These are phyloP conservation scores for Phymastichus coffea DNA, from an alignment of 1,140 invertebrate genomes.

Conservation along the genomic window DNA sequence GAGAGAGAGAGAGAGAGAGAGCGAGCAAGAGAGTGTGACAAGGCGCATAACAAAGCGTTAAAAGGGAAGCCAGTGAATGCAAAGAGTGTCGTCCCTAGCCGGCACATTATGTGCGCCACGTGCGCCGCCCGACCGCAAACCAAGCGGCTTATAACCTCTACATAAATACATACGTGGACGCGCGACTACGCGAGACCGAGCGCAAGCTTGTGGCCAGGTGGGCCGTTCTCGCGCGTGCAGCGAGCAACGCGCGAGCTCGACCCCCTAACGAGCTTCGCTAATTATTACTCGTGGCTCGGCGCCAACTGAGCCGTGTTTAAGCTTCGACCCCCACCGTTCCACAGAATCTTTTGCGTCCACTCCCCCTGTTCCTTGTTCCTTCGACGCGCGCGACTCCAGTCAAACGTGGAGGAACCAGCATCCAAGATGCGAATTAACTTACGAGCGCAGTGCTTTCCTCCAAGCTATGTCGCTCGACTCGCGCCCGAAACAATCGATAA, in stretches of 20 bases:
- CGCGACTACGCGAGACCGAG: too few relatives aligned
- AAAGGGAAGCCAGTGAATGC: constrained; percentile 36
- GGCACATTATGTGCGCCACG: constrained; percentile 37
- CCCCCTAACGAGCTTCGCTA: constrained; percentile 41
- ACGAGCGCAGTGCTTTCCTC: too few relatives aligned
- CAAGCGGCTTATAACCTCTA: constrained; percentile 41
- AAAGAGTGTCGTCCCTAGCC: constrained; percentile 31
- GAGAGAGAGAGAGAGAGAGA: constrained; percentile 24
- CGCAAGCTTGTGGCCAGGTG: constrained; percentile 48
- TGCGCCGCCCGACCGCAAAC: constrained; percentile 45
- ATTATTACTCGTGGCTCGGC: constrained; percentile 47
- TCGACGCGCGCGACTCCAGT: too few relatives aligned
- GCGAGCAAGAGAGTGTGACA: constrained; percentile 32
- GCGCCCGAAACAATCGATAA: too few relatives aligned
- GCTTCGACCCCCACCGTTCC: not conserved
- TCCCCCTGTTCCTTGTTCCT: not conserved
- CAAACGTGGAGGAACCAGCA: too few relatives aligned
- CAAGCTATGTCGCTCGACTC: too few relatives aligned
- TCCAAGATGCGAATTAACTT: too few relatives aligned
- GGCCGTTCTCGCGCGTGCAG: constrained; percentile 39
- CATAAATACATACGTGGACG: constrained; percentile 44
- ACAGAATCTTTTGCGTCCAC: constrained; percentile 12
- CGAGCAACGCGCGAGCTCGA: too few relatives aligned
- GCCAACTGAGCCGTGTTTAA: constrained; percentile 28
- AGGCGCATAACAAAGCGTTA: not conserved